Conservation (phyloP, 64 coral and sea anemone species). For the Porites lutea region DNA sequence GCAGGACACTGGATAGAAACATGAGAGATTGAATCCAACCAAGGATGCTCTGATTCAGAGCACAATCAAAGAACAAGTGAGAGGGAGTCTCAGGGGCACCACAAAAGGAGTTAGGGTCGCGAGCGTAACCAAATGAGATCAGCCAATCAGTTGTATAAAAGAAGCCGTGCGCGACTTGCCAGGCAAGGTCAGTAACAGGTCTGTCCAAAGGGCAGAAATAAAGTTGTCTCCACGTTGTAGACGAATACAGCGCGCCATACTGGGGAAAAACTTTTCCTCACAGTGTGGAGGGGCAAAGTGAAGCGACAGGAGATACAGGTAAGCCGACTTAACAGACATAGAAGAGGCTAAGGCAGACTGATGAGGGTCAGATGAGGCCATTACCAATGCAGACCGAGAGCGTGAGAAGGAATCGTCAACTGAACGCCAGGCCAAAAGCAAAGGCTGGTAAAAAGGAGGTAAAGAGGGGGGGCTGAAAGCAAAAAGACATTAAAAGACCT, state of each 20-base stretch:
- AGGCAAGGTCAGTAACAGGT: slow-evolving; percentile 8
- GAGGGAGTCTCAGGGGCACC: not conserved
- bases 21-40: not conserved
- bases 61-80: not conserved
- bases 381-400: not conserved
- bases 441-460: no score
- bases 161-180: not conserved
- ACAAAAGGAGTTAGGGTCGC: not conserved
- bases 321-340: not conserved
- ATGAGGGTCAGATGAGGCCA: no score
- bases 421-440: no score
- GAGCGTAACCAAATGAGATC: not conserved
- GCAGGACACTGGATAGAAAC: not conserved
- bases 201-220: not conserved
- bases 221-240: not conserved
- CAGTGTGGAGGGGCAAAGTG: not conserved
- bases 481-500: no score
- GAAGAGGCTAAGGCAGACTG: not conserved
- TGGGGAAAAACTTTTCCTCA: not conserved
- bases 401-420: not conserved
- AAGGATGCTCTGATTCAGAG: not conserved
- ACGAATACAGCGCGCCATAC: slow-evolving; percentile 2
- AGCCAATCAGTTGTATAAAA: not conserved
- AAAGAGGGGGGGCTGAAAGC: no score
- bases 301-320: not conserved